Evolutionary conservation across 2,888 invertebrate genomes (phyloP), one percentile per base, ranked within the genome.

Genomic region (Anoncus sp.): DNA sequence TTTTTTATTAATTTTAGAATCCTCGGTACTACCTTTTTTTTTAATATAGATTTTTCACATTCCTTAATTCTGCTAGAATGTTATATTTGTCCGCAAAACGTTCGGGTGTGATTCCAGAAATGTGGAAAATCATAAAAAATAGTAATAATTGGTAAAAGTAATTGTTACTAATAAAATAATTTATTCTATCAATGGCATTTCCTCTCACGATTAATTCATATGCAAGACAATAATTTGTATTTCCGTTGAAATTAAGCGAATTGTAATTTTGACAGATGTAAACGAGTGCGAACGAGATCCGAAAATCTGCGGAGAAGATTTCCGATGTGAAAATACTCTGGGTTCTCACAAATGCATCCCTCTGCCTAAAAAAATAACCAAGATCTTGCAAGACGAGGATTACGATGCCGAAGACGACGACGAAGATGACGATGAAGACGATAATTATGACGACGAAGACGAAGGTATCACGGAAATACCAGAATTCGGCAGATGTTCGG

Each of bases 271-370:
- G 81, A 38, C 84, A 93, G 94, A 94, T 87, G 91, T 95, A 14
- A 92, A 95, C 83, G 95, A 95, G 87, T 95, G 95, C 84, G 90
- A 92, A 18, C 86, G 67, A 16, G 72, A 79, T 0, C 74, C 83
- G 9, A 74, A 67, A 12, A 70, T 85, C 63, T 88, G 88, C 35
- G 59, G 75, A 2, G 81, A 80, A 1, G 80, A 85, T 14, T 80
- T 77, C 1, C 83, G 82, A 24, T 94, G 93, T 85, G 86, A 92
- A 62, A 93, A 94, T 84, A 92, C 91, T 5, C 87, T 90, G 14
- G 93, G 93, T 1, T 91, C 92, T 5, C 93, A 92, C 87, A 85
- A 82, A 27, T 90, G 89, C 35, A 66, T 85, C 12, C 79, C 79
- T 4, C 86, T 82, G 65, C 73, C 86, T 3, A 86, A 85, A 38